phyloP scores from a whole-genome alignment of 2,888 invertebrate genomes.

The Hoplodrina blanda region DNA sequence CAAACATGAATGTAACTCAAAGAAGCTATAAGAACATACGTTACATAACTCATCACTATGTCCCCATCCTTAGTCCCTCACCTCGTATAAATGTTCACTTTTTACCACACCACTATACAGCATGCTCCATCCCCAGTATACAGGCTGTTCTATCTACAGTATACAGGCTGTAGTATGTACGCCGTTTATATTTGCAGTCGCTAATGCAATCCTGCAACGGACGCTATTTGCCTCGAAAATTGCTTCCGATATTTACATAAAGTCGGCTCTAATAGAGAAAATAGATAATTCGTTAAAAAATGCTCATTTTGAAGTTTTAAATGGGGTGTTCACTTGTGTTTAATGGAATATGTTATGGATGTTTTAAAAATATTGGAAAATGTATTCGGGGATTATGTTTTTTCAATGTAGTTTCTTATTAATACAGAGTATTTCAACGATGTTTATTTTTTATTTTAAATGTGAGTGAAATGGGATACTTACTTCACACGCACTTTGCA shows the following conservation, averaged over 20 bases:
- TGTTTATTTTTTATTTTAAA: too few relatives aligned
- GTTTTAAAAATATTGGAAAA: not conserved
- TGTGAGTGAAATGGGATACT: too few relatives aligned
- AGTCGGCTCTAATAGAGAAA: constrained; percentile 39
- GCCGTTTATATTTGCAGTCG: constrained; percentile 60
- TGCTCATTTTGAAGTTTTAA: not conserved
- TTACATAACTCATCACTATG: constrained; percentile 23
- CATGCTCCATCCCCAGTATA: constrained; percentile 26
- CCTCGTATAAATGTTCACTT: constrained; percentile 68
- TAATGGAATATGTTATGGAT: not conserved
- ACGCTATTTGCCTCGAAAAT: constrained; percentile 71
- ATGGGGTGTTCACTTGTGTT: not conserved
- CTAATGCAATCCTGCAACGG: constrained; percentile 71
- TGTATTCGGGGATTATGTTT: too few relatives aligned
- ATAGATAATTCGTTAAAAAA: constrained; percentile 30
- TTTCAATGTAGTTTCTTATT: too few relatives aligned
- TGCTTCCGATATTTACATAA: constrained; percentile 69
- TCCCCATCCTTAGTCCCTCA: constrained; percentile 47
- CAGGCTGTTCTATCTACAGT: constrained; percentile 38
- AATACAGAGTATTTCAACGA: too few relatives aligned
- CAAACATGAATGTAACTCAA: too few relatives aligned
- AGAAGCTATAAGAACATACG: not conserved
- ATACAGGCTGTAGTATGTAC: constrained; percentile 25
- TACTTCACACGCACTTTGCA: too few relatives aligned
- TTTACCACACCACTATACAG: constrained; percentile 55